Percentiles rank a stretch among this genome's conserved stretches.
Conservation (phyloP, 1,140 invertebrate species). For the Eurosta solidaginis region DNA sequence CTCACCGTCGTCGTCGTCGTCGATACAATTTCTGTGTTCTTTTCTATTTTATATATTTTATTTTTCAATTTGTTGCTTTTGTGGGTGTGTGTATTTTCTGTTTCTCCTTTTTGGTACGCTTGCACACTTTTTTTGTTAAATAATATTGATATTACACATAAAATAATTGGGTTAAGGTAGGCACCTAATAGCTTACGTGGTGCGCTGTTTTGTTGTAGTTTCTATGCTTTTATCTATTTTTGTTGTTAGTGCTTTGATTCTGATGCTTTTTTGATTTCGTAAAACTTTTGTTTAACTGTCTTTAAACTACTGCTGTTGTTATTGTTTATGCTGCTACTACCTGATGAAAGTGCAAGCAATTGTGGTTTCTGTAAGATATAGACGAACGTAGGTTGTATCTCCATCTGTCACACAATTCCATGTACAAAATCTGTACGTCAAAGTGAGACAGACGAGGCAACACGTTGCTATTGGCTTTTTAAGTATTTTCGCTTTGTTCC, state of each 20-base stretch:
- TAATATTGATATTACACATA: constrained; percentile 46
- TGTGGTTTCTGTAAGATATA: constrained; percentile 23
- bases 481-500: not conserved
- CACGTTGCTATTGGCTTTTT: not conserved
- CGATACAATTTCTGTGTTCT: constrained; percentile 12
- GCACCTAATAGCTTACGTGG: constrained; percentile 34
- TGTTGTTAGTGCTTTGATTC: not conserved
- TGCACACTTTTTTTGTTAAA: constrained; percentile 50
- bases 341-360: constrained; percentile 7
- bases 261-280: not conserved
- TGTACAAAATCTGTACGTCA: not conserved
- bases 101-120: not conserved
- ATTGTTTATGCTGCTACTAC: not conserved
- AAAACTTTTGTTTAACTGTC: not conserved
- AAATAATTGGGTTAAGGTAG: constrained; percentile 60
- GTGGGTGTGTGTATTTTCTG: no score
- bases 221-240: constrained; percentile 26
- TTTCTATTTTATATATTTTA: constrained; percentile 6
- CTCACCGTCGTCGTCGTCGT: constrained; percentile 3
- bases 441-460: not conserved
- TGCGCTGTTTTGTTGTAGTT: not conserved
- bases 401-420: constrained; percentile 12
- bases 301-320: not conserved
- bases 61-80: no score
- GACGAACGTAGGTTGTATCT: not conserved